Base-by-base conservation (phyloP, 2,888 invertebrate genomes). In the Cacoxenus indagator region DNA sequence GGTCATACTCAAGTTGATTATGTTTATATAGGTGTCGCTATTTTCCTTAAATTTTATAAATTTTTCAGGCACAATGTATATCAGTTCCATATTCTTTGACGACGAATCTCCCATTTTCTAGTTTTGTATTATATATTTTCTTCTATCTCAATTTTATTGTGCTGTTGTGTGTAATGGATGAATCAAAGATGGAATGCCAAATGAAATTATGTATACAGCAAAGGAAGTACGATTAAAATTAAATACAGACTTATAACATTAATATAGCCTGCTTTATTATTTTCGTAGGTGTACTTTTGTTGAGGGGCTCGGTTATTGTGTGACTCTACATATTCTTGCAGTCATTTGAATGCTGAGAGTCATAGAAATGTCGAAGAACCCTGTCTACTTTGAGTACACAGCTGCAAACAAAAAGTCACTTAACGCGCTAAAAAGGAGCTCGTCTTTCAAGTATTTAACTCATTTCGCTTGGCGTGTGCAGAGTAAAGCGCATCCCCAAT, bases 341-440 rank as follows among this genome's bases (percentile, higher is more conserved):
- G 74, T 78, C 74, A 74, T 76, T 76, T 74, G 76, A 73, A 68
- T 61, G 70, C 64, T 66, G 68, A 66, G 69, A 69, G 68, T 68
- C 46, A 31, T 19, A 26, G 31, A 76, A 75, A 76, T 76, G 76
- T 76, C 76, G 76, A 71, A 75, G 76, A 76, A 76, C 76, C 72
- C 17, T 26, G 8, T 26, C 11, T n/a, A n/a, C 14, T 55, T 24
- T 27, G 11, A 11, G 14, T 27, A 11, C 26, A 9, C 24, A 24
- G 27, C 55, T 27, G n/a, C 55, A 55, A 51, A 55, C 55, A 55
- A 55, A 55, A 55, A 26, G 55, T 55, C 55, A 55, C 55, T 55
- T 55, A 55, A 55, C 27, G 27, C 27, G 24, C 55, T 55, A 27
- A 55, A 55, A 27, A 55, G 55, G 26, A 55, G 27, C 55, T 55